A percentile compares a stretch with the other conserved stretches of the same genome.
phyloP scores from a whole-genome alignment of 2,888 invertebrate genomes.

The Drosophila macrospina region DNA sequence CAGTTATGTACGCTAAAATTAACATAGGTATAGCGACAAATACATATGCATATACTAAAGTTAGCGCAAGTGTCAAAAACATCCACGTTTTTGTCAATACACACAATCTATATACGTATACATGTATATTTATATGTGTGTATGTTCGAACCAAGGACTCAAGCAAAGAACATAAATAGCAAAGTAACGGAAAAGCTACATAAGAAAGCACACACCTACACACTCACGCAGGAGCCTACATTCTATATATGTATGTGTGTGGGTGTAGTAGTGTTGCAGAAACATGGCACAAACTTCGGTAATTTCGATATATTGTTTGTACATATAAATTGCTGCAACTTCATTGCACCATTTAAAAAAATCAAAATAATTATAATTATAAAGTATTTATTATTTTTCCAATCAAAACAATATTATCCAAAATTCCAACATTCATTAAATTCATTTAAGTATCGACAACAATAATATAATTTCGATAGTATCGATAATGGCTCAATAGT shows the following conservation, averaged over 20 bases:
- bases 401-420: too few species aligned
- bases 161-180: constrained; percentile 31
- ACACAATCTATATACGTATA: constrained; percentile 1
- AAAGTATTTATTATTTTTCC: too few species aligned
- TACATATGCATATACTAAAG: neutral
- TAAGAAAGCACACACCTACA: neutral
- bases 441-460: neutral
- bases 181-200: constrained; percentile 8
- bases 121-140: neutral
- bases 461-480: neutral
- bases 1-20: neutral
- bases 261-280: neutral
- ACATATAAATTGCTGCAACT: neutral
- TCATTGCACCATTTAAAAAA: too few species aligned
- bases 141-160: constrained; percentile 27
- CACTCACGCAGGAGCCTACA: neutral
- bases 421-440: too few species aligned
- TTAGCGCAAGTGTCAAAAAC: constrained; percentile 17
- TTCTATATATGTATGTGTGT: neutral
- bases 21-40: neutral
- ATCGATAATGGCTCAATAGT: neutral
- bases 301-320: too few species aligned
- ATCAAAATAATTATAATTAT: too few species aligned
- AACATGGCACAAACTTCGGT: neutral
- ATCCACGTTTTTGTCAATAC: constrained; percentile 26